Evolutionary conservation across 2,888 invertebrate genomes (phyloP).

Genomic region (Hyposoter dolosus): DNA sequence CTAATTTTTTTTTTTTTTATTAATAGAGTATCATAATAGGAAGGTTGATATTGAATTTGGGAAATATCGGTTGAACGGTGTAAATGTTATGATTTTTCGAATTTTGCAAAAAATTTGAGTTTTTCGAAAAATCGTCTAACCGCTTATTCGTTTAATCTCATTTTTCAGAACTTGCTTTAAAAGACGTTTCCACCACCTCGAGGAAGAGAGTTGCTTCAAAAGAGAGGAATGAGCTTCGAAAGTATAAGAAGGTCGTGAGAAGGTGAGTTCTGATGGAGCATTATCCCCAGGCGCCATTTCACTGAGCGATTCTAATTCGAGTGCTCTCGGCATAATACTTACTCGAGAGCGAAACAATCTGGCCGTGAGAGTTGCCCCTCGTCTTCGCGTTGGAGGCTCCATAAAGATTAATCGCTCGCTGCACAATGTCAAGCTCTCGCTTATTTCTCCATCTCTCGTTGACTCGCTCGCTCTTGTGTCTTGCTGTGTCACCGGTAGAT

Average conservation of each 20-base stretch:
- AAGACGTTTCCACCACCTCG: background rate
- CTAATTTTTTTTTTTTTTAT: too few relatives aligned
- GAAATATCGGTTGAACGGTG: too few relatives aligned
- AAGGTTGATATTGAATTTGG: too few relatives aligned
- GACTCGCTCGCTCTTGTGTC: conserved; percentile 20
- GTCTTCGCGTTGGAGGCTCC: conserved; percentile 36
- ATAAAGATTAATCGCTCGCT: conserved; percentile 64
- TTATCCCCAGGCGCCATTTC: conserved; percentile 67
- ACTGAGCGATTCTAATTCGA: conserved; percentile 71
- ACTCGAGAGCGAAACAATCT: conserved; percentile 69
- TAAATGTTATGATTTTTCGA: too few relatives aligned
- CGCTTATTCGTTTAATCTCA: background rate
- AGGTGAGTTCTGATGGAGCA: conserved; percentile 52
- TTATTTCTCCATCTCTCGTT: conserved; percentile 32
- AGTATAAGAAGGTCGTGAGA: conserved; percentile 42
- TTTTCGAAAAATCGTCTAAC: too few relatives aligned
- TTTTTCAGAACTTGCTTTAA: background rate
- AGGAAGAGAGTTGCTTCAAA: background rate
- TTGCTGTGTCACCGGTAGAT: conserved; percentile 3
- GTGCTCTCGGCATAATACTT: conserved; percentile 70
- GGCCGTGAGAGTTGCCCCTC: conserved; percentile 58
- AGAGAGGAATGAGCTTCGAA: background rate
- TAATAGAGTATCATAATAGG: too few relatives aligned
- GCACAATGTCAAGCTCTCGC: conserved; percentile 26
- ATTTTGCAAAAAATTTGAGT: too few relatives aligned